These are phyloP conservation scores for Heteronetta atricapilla DNA, from an alignment of 2,113 vertebrate genomes.

Conservation along the genomic window DNA sequence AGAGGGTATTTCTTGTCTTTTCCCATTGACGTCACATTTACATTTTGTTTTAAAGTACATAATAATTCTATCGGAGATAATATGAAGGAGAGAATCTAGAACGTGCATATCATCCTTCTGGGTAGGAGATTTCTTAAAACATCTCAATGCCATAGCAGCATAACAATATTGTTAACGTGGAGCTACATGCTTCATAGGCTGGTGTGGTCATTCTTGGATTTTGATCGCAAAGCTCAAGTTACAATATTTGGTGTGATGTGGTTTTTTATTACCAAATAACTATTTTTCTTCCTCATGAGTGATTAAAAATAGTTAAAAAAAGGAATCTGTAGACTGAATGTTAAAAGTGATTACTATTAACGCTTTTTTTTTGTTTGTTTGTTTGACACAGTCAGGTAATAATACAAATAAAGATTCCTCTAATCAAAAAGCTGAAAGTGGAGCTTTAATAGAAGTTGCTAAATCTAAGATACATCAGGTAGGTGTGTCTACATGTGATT, in stretches of 20 bases:
- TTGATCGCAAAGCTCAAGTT: not conserved
- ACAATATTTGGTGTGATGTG: not conserved
- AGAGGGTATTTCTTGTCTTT: not conserved
- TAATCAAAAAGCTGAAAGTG: conserved; percentile 88
- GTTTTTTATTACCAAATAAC: not conserved
- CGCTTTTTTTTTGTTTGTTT: not conserved
- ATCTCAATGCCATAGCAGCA: not conserved
- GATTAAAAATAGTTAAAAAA: not conserved
- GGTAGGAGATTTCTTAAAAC: not conserved
- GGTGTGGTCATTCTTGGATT: not conserved
- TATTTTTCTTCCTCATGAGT: not conserved
- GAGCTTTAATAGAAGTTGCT: conserved; percentile 88
- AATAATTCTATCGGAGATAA: not conserved
- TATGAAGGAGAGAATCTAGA: not conserved
- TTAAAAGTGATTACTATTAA: not conserved
- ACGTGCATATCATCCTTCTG: not conserved
- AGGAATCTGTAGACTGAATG: not conserved
- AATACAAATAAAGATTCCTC: conserved; percentile 84
- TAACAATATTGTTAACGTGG: not conserved
- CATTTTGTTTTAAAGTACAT: not conserved
- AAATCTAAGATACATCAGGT: conserved; percentile 98
- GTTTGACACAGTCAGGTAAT: conserved; percentile 76
- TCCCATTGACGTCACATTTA: not conserved
- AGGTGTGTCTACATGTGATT: not conserved
- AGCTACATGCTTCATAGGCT: not conserved